Evolutionary conservation across 2,113 vertebrate species (phyloP).

Genomic region (Leuciscus idus): DNA sequence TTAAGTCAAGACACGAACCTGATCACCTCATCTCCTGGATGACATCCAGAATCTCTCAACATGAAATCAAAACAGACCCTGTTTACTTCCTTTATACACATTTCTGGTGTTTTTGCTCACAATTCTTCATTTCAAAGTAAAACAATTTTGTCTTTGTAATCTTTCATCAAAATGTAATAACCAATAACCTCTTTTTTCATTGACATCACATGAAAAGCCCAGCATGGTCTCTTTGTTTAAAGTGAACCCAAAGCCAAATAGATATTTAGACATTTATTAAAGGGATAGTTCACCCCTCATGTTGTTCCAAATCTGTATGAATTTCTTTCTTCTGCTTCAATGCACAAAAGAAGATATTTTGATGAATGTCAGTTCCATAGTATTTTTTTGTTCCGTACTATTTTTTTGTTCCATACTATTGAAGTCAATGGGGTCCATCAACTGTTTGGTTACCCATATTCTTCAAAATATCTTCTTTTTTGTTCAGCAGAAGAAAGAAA

Average conservation of each 20-base stretch:
- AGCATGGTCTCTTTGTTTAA: background rate
- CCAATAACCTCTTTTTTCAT: background rate
- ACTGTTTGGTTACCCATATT: too few relatives aligned
- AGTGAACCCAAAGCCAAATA: background rate
- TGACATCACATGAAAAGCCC: background rate
- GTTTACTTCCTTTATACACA: background rate
- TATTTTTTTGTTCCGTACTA: too few relatives aligned
- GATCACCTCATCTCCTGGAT: conserved; percentile 5
- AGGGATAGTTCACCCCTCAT: too few relatives aligned
- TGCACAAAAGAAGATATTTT: too few relatives aligned
- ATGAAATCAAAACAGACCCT: background rate
- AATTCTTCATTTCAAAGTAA: background rate
- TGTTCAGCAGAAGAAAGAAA: too few relatives aligned
- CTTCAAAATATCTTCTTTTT: too few relatives aligned
- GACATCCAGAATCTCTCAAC: background rate
- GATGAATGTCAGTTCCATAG: too few relatives aligned
- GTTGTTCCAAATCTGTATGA: too few relatives aligned
- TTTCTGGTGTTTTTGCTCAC: background rate
- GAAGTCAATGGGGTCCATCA: too few relatives aligned
- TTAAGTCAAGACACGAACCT: conserved; percentile 8
- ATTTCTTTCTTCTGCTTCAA: too few relatives aligned
- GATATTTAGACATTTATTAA: background rate
- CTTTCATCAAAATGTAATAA: background rate
- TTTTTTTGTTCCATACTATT: too few relatives aligned
- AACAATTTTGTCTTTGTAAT: background rate